These are phyloP conservation scores for Glareola pratincola DNA, from an alignment of 2,113 vertebrate genomes.

Conservation along the genomic window DNA sequence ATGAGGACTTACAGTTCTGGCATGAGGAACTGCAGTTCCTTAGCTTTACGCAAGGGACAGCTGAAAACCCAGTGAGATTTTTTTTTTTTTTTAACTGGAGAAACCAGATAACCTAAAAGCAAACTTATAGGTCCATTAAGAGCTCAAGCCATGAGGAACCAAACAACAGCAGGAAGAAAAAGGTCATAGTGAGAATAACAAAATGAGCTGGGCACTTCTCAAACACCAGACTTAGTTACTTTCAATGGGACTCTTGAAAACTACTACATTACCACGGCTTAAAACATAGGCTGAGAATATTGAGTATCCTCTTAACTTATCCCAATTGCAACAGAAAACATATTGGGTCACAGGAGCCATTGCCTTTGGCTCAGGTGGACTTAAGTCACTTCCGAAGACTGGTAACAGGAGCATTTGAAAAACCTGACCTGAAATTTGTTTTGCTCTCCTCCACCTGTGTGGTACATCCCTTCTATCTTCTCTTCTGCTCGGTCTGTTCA, in stretches of 20 bases:
- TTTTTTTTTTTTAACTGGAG: neutral
- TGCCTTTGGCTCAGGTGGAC: neutral
- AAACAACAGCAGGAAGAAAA: neutral
- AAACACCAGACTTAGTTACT: neutral
- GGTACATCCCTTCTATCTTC: neutral
- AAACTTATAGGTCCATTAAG: neutral
- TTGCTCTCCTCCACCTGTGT: neutral
- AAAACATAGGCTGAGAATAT: neutral
- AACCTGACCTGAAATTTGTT: neutral
- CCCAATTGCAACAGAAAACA: neutral
- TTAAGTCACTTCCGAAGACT: neutral
- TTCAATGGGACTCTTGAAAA: neutral
- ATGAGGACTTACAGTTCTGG: neutral
- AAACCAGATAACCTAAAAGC: neutral
- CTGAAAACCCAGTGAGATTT: neutral
- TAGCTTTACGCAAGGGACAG: neutral
- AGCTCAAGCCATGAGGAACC: neutral
- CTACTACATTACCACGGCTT: rapidly evolving
- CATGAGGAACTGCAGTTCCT: neutral
- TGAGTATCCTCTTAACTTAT: neutral
- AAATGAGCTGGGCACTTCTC: neutral
- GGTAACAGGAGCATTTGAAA: neutral
- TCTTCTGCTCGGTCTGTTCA: neutral
- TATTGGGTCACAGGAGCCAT: neutral
- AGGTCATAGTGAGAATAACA: rapidly evolving